These are phyloP conservation scores for Lagodon rhomboides DNA, from an alignment of 2,797 vertebrate genomes.

Conservation along the genomic window DNA sequence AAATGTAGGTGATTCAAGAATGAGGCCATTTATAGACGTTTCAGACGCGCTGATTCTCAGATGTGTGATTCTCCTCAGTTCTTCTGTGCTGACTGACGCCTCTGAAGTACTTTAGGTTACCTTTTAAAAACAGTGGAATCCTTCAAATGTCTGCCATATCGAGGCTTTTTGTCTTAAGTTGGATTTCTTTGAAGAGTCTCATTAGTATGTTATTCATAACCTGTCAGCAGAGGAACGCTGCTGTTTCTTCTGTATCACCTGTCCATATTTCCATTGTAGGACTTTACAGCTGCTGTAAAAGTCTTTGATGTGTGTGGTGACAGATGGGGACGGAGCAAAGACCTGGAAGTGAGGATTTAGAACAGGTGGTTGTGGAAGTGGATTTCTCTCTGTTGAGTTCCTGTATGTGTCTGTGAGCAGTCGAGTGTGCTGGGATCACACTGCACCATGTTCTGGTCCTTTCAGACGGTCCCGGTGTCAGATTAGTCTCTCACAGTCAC, in stretches of 20 bases:
- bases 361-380: constrained; percentile 52
- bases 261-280: constrained; percentile 22
- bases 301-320: constrained; percentile 55
- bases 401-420: background rate
- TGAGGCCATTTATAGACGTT: background rate
- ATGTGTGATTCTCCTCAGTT: constrained; percentile 12
- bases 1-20: constrained; percentile 14
- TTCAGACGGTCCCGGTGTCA: background rate
- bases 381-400: constrained; percentile 10
- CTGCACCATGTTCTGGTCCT: background rate
- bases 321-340: constrained; percentile 39
- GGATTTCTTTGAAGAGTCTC: constrained; percentile 53
- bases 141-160: constrained; percentile 23
- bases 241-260: constrained; percentile 36
- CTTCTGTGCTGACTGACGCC: constrained; percentile 23
- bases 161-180: constrained; percentile 28
- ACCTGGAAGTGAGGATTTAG: constrained; percentile 33
- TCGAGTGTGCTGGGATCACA: background rate
- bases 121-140: constrained; percentile 37
- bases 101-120: constrained; percentile 20
- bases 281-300: constrained; percentile 5
- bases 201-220: constrained; percentile 44
- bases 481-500: background rate
- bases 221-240: constrained; percentile 20
- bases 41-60: constrained; percentile 8